A percentile compares a stretch with the other conserved stretches of the same genome.
These are phyloP conservation scores for Nasonia vitripennis DNA, from an alignment of 1,140 invertebrate species.

Conservation along the genomic window DNA sequence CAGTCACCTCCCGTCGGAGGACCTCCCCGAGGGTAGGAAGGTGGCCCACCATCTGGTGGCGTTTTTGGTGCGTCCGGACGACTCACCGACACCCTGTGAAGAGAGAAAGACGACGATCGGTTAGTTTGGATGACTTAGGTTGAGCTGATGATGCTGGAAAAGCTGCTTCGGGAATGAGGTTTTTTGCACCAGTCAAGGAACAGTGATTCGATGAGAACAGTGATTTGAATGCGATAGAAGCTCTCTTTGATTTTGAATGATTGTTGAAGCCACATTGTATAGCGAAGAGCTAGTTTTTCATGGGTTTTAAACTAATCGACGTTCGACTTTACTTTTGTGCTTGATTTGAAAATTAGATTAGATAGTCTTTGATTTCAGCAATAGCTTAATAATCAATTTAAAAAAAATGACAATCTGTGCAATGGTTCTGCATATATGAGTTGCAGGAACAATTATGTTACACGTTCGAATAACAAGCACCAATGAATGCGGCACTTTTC, in stretches of 20 bases:
- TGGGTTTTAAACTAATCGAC: background rate
- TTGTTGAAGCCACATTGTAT: background rate
- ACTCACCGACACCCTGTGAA: conserved; percentile 23
- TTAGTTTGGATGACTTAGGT: background rate
- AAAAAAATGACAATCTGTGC: no score
- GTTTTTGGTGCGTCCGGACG: conserved; percentile 41
- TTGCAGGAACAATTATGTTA: background rate
- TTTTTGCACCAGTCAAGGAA: background rate
- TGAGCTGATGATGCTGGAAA: background rate
- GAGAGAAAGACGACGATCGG: background rate
- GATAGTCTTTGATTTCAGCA: no score
- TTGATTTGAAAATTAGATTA: background rate
- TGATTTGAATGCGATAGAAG: background rate
- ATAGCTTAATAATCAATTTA: no score
- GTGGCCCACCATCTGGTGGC: conserved; percentile 25
- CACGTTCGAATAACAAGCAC: conserved; percentile 20
- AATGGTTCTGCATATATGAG: background rate
- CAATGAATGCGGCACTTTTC: conserved; percentile 25
- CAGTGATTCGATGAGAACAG: background rate
- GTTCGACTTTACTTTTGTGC: background rate
- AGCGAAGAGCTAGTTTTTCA: background rate
- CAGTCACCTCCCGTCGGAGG: conserved; percentile 77
- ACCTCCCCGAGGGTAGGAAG: conserved; percentile 78
- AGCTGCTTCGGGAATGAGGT: background rate
- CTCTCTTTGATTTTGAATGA: background rate